A percentile compares a stretch with the other conserved stretches of the same genome.
Evolutionary conservation across 1,140 invertebrate species (phyloP).

Genomic region (Homalodisca vitripennis): DNA sequence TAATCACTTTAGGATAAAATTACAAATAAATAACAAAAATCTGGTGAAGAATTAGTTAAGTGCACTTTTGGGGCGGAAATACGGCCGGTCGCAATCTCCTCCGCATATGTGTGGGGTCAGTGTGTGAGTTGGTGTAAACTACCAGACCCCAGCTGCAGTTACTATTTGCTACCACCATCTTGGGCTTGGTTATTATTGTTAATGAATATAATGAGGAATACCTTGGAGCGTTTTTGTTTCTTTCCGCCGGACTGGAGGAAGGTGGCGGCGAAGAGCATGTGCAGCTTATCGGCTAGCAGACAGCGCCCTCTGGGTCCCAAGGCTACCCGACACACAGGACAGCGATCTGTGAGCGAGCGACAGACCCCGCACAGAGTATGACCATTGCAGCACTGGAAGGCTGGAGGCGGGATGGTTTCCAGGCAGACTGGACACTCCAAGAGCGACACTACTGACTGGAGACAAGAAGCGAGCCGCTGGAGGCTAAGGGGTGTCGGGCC

Average conservation of each 20-base stretch:
- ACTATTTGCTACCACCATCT: too few species aligned
- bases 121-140: too few species aligned
- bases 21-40: too few species aligned
- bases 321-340: constrained; percentile 60
- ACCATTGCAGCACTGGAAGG: constrained; percentile 64
- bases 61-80: too few species aligned
- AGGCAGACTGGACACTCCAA: constrained; percentile 65
- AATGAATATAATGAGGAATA: too few species aligned
- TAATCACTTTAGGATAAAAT: too few species aligned
- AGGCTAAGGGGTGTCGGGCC: constrained; percentile 55
- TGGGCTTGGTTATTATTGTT: too few species aligned
- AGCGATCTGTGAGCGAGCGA: constrained; percentile 56
- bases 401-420: constrained; percentile 59
- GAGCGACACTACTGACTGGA: constrained; percentile 52
- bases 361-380: constrained; percentile 62
- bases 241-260: constrained; percentile 36
- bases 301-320: constrained; percentile 53
- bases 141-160: too few species aligned
- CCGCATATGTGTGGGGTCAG: too few species aligned
- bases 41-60: too few species aligned
- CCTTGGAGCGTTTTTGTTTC: constrained; percentile 28
- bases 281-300: constrained; percentile 56
- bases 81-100: too few species aligned
- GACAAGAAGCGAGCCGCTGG: constrained; percentile 50
- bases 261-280: constrained; percentile 47